phyloP scores from a whole-genome alignment of 2,888 invertebrate genomes.

The Congeria kusceri region DNA sequence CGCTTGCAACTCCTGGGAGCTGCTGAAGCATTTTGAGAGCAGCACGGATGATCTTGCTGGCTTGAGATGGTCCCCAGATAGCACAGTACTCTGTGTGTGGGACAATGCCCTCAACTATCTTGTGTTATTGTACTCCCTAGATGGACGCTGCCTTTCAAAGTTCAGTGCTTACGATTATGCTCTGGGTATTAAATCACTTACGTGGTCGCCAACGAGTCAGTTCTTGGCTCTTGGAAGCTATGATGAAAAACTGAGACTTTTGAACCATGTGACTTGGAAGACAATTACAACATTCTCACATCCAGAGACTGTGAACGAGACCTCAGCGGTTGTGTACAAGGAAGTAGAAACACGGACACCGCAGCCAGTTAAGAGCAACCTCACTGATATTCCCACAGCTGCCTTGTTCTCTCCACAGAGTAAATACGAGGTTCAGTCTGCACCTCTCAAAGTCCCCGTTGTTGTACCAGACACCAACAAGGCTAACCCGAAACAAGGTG shows the following conservation, averaged over 20 bases:
- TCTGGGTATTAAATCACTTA: constrained; percentile 84
- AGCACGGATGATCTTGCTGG: constrained; percentile 85
- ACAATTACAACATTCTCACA: constrained; percentile 82
- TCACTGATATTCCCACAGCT: constrained; percentile 73
- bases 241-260: constrained; percentile 85
- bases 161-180: constrained; percentile 84
- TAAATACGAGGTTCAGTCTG: constrained; percentile 80
- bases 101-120: constrained; percentile 84
- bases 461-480: constrained; percentile 82
- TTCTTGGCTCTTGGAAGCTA: constrained; percentile 86
- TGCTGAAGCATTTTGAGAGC: constrained; percentile 85
- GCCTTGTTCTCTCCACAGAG: constrained; percentile 80
- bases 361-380: constrained; percentile 68
- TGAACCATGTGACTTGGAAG: constrained; percentile 86
- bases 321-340: constrained; percentile 77
- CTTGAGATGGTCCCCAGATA: constrained; percentile 85
- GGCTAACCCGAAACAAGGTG: constrained; percentile 84
- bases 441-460: constrained; percentile 77
- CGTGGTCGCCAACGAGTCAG: constrained; percentile 86
- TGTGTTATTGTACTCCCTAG: constrained; percentile 84
- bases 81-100: constrained; percentile 84
- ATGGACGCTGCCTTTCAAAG: constrained; percentile 84
- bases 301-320: constrained; percentile 74
- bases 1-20: constrained; percentile 83
- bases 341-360: constrained; percentile 80